phyloP scores from a whole-genome alignment of 2,113 vertebrate genomes.

The Coracopsis vasa region DNA sequence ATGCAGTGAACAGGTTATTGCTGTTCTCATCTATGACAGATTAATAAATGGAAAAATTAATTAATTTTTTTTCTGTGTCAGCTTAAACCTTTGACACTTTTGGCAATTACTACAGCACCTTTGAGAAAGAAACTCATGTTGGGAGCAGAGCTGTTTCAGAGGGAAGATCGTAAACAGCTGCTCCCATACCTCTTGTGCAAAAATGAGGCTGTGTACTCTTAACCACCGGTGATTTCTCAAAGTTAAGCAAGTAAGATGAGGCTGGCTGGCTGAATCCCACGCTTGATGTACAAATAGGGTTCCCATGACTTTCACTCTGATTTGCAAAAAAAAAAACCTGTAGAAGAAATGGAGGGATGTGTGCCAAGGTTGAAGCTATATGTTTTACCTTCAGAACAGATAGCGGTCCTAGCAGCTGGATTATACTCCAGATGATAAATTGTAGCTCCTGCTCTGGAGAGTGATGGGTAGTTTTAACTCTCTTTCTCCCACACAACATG shows the following conservation, averaged over 20 bases:
- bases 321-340: neutral
- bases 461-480: neutral
- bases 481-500: neutral
- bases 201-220: neutral
- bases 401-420: neutral
- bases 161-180: neutral
- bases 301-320: neutral
- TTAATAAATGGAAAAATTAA: neutral
- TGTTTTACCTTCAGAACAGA: neutral
- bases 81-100: neutral
- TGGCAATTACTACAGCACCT: neutral
- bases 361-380: accelerated
- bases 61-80: neutral
- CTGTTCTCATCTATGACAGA: neutral
- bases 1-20: neutral
- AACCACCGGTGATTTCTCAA: neutral
- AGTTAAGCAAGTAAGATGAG: neutral
- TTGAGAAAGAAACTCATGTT: neutral
- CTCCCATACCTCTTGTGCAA: neutral
- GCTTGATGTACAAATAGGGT: neutral
- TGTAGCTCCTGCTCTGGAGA: neutral
- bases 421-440: neutral
- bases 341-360: neutral
- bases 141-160: neutral
- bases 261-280: neutral